Conservation (phyloP, 2,113 vertebrate genomes). For the Calidris pugnax region DNA sequence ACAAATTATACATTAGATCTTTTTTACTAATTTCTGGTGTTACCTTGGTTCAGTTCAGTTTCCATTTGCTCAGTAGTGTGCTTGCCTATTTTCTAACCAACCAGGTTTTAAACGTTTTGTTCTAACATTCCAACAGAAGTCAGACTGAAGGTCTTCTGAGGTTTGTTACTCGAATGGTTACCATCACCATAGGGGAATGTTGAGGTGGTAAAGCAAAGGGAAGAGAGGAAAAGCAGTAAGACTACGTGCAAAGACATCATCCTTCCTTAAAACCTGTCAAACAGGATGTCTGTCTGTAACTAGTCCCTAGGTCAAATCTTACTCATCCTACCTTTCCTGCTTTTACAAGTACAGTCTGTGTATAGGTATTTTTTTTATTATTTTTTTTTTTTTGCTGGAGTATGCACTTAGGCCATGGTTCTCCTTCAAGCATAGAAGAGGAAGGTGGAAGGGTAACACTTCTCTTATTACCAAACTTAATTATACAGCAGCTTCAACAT, state of each 20-base stretch:
- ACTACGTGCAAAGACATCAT: not conserved
- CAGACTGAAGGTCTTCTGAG: not conserved
- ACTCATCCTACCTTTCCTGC: not conserved
- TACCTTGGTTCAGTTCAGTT: not conserved
- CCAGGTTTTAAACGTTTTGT: not conserved
- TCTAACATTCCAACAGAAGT: not conserved
- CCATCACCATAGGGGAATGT: not conserved
- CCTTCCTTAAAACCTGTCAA: not conserved
- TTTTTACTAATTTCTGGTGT: not conserved
- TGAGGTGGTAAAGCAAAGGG: not conserved
- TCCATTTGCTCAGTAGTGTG: not conserved
- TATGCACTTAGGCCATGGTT: fast-evolving
- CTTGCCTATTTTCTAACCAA: not conserved
- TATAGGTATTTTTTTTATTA: not conserved
- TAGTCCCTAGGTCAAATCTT: not conserved
- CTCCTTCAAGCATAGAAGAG: not conserved
- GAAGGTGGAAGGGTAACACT: not conserved
- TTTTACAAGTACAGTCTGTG: not conserved
- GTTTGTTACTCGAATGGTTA: not conserved
- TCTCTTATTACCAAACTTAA: not conserved
- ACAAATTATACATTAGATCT: not conserved
- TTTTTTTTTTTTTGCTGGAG: not conserved
- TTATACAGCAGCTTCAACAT: not conserved
- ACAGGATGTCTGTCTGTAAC: not conserved
- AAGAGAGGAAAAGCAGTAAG: not conserved